A percentile compares a stretch with the other conserved stretches of the same genome.
Evolutionary conservation across 1,140 invertebrate species (phyloP).

Genomic region (Sinonovacula constricta): DNA sequence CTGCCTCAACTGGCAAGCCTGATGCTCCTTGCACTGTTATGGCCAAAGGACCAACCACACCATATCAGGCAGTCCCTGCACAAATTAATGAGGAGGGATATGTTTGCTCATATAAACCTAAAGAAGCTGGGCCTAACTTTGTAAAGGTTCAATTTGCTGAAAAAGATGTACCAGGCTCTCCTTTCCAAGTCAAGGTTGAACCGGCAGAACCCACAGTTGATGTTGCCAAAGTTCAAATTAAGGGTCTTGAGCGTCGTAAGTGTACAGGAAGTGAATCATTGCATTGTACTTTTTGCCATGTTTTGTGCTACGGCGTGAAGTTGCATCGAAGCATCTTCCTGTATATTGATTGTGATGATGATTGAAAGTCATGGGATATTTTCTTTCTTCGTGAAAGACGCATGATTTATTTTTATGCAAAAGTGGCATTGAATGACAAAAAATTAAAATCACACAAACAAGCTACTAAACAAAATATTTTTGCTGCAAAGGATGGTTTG

Average conservation of each 20-base stretch:
- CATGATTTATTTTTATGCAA: too few species aligned
- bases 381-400: too few species aligned
- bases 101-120: slow-evolving; percentile 90
- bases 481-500: too few species aligned
- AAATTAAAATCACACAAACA: too few species aligned
- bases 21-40: slow-evolving; percentile 83
- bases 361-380: too few species aligned
- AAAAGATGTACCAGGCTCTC: slow-evolving; percentile 70
- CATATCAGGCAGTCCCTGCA: slow-evolving; percentile 81
- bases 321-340: too few species aligned
- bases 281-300: too few species aligned
- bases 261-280: too few species aligned
- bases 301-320: too few species aligned
- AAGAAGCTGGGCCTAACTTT: slow-evolving; percentile 84
- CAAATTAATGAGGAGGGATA: slow-evolving; percentile 85
- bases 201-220: slow-evolving; percentile 81
- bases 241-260: slow-evolving; percentile 48
- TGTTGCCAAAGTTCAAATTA: slow-evolving; percentile 41
- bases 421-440: too few species aligned
- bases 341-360: too few species aligned
- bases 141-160: slow-evolving; percentile 73
- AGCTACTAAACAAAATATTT: too few species aligned
- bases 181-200: slow-evolving; percentile 65
- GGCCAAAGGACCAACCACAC: slow-evolving; percentile 74
- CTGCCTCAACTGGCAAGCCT: slow-evolving; percentile 83